Evolutionary conservation across 2,797 vertebrate genomes (phyloP), one percentile per base, ranked within the genome.

Genomic region (Pseudotriccus pelzelni): DNA sequence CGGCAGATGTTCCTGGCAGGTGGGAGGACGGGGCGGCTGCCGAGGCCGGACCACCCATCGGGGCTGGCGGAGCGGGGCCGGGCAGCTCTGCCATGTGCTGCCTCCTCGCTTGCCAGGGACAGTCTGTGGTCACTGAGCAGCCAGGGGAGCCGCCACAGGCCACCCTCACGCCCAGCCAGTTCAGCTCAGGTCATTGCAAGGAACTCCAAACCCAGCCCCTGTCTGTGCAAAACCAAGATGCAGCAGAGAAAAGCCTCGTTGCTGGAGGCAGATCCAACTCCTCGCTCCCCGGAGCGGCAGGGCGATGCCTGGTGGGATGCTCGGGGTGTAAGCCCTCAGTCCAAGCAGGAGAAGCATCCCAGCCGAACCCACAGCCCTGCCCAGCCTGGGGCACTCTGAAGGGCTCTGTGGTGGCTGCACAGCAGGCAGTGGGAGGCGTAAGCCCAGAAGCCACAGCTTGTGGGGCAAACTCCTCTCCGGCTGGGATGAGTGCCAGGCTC

Each of bases 1-100:
- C 12, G 0, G 80, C 94, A 91, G 84, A 94, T 87, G 82, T 78
- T 89, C 52, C 52, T 37, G 89, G 56, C 89, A 92, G 89, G 82
- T 83, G 70, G 86, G 94, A 92, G 81, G 67, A 89, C 53, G 44
- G 78, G 20, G 80, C 83, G 83, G 72, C 84, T 89, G 84, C 74
- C 24, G 20, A 56, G 32, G 12, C 47, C 16, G 52, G 91, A 83
- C 87, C 87, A 93, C 95, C 85, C 84, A 89, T 46, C 49, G 23
- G 41, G 66, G 69, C 81, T 63, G 63, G 62, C 6, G 21, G 30
- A 25, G 43, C 43, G 77, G 87, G 43, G 58, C 72, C 0, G 5
- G 70, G 79, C 72, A 63, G 44, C 59, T 52, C 30, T 68, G 59
- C 86, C 92, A 12, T 30, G 55, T n/a, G 74, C 32, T n/a, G 80